phyloP scores from a whole-genome alignment of 2,888 invertebrate genomes.

The Notocelia uddmanniana region DNA sequence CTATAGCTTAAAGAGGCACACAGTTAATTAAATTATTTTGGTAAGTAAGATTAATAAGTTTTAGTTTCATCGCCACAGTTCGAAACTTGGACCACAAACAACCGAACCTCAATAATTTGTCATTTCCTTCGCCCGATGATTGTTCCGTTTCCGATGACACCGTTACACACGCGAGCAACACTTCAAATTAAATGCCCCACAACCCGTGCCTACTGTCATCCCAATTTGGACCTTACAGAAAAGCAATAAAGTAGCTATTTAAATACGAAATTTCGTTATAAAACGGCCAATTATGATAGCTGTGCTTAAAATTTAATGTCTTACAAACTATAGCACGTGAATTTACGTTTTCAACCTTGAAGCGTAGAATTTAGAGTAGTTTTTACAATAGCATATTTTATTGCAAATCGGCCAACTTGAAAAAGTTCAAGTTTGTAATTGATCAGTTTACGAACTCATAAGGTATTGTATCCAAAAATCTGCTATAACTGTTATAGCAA shows the following conservation, averaged over 20 bases:
- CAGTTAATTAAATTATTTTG: too few relatives aligned
- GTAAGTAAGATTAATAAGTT: too few relatives aligned
- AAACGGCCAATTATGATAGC: neutral
- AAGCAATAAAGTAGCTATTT: neutral
- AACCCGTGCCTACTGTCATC: neutral
- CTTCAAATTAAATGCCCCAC: neutral
- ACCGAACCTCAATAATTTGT: conserved; percentile 6
- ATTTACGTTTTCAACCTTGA: neutral
- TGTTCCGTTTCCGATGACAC: conserved; percentile 9
- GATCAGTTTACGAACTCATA: neutral
- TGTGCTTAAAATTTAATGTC: neutral
- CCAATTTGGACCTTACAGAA: neutral
- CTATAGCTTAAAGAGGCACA: too few relatives aligned
- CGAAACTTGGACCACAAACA: neutral
- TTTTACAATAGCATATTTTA: neutral
- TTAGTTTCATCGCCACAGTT: neutral
- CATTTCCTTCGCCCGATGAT: conserved; percentile 13
- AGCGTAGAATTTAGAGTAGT: neutral
- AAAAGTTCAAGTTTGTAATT: neutral
- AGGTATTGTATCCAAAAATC: too few relatives aligned
- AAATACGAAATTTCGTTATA: neutral
- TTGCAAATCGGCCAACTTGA: neutral
- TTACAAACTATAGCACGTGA: neutral
- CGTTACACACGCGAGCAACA: conserved; percentile 1
- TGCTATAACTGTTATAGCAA: neutral